A percentile compares a stretch with the other conserved stretches of the same genome.
phyloP scores from a whole-genome alignment of 2,113 vertebrate species.

The Symphodus melops region DNA sequence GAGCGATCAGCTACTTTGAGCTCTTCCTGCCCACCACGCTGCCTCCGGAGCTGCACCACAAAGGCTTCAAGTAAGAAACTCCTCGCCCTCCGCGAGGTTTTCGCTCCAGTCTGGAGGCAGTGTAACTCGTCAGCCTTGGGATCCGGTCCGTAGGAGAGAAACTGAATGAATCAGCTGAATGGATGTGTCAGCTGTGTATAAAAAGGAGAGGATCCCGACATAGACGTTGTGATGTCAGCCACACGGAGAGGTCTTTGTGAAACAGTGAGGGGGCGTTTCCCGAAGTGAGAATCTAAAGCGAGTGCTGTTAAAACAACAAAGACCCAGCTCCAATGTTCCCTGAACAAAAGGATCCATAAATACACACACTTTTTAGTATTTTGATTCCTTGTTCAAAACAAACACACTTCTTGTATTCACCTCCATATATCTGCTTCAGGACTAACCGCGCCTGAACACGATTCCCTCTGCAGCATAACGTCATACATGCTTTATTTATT shows the following conservation, averaged over 20 bases:
- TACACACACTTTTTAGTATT: neutral
- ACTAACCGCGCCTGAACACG: too few species aligned
- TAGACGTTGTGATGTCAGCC: slow-evolving; percentile 14
- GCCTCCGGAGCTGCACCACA: slow-evolving; percentile 93
- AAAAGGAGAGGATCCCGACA: slow-evolving; percentile 11
- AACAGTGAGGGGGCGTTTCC: slow-evolving; percentile 3
- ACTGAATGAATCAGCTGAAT: slow-evolving; percentile 18
- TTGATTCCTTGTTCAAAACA: neutral
- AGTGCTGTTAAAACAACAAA: slow-evolving; percentile 13
- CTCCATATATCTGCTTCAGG: neutral
- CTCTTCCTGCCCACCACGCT: slow-evolving; percentile 96
- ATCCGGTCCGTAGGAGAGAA: neutral
- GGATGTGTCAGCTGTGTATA: neutral
- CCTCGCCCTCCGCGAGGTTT: neutral
- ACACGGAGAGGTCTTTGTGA: slow-evolving; percentile 11
- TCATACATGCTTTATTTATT: too few species aligned
- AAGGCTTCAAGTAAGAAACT: slow-evolving; percentile 92
- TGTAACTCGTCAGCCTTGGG: neutral
- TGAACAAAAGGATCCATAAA: neutral
- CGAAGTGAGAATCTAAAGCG: slow-evolving; percentile 1
- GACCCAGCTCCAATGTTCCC: neutral
- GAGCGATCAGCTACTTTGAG: slow-evolving; percentile 97
- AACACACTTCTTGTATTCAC: neutral
- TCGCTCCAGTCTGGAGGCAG: neutral
- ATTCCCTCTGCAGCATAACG: too few species aligned